These are phyloP conservation scores for Nerophis lumbriciformis DNA, from an alignment of 2,113 vertebrate genomes.

Conservation along the genomic window DNA sequence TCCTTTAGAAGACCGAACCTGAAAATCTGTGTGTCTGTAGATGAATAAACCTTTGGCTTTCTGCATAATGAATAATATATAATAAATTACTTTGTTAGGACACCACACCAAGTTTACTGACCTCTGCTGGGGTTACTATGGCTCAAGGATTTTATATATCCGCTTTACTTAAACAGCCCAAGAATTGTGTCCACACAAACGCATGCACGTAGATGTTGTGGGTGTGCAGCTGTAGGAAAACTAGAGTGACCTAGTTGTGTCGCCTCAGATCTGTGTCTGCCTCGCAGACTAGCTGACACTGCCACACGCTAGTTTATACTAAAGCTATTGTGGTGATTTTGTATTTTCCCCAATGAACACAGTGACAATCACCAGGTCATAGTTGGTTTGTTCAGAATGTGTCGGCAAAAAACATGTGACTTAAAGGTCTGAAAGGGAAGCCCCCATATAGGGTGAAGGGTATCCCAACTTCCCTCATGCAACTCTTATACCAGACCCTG, in stretches of 20 bases:
- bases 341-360: background rate
- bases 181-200: slow-evolving; percentile 30
- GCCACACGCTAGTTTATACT: too few species aligned
- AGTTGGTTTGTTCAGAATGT: background rate
- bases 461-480: slow-evolving; percentile 29
- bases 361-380: background rate
- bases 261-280: slow-evolving; percentile 53
- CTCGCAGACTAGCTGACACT: slow-evolving; percentile 44
- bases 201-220: slow-evolving; percentile 21
- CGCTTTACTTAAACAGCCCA: slow-evolving; percentile 13
- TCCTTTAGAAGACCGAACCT: slow-evolving; percentile 11
- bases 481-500: slow-evolving; percentile 4
- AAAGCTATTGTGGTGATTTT: background rate
- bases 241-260: slow-evolving; percentile 58
- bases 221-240: slow-evolving; percentile 32
- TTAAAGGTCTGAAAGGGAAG: slow-evolving; percentile 9
- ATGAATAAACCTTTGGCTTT: slow-evolving; percentile 28
- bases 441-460: slow-evolving; percentile 12
- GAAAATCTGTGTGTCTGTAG: slow-evolving; percentile 10
- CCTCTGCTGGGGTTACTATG: slow-evolving; percentile 26
- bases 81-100: slow-evolving; percentile 26
- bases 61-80: background rate
- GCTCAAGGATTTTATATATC: slow-evolving; percentile 14
- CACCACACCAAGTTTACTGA: slow-evolving; percentile 12
- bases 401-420: slow-evolving; percentile 3